phyloP scores from a whole-genome alignment of 2,797 vertebrate species.

The Mormyrus proboscirostris region DNA sequence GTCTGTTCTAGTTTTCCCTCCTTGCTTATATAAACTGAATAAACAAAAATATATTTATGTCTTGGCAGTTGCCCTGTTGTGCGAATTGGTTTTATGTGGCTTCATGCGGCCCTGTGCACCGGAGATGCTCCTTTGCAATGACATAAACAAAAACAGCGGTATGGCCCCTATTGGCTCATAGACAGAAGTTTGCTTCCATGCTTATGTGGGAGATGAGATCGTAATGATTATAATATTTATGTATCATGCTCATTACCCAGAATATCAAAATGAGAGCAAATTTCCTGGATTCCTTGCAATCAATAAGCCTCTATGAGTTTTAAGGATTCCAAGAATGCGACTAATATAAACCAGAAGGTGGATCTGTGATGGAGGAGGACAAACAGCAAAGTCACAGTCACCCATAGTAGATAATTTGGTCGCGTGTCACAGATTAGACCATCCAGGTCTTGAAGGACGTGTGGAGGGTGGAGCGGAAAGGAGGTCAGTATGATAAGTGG shows the following conservation, averaged over 20 bases:
- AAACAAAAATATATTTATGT: slow-evolving; percentile 1
- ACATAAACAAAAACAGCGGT: neutral
- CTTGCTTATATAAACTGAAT: neutral
- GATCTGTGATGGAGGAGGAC: neutral
- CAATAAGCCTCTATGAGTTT: neutral
- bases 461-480: neutral
- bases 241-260: neutral
- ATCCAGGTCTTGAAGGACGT: neutral
- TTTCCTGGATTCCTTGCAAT: neutral
- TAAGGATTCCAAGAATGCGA: neutral
- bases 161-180: neutral
- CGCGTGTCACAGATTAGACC: neutral
- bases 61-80: neutral
- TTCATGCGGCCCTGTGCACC: neutral
- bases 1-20: neutral
- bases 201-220: neutral
- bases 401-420: neutral
- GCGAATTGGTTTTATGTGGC: neutral
- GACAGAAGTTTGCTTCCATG: neutral
- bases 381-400: neutral
- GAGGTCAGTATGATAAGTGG: neutral
- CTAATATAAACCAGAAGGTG: neutral
- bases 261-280: neutral
- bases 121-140: neutral
- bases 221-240: neutral